These are phyloP conservation scores for Heliconius sara DNA, from an alignment of 2,888 invertebrate genomes.

Conservation along the genomic window DNA sequence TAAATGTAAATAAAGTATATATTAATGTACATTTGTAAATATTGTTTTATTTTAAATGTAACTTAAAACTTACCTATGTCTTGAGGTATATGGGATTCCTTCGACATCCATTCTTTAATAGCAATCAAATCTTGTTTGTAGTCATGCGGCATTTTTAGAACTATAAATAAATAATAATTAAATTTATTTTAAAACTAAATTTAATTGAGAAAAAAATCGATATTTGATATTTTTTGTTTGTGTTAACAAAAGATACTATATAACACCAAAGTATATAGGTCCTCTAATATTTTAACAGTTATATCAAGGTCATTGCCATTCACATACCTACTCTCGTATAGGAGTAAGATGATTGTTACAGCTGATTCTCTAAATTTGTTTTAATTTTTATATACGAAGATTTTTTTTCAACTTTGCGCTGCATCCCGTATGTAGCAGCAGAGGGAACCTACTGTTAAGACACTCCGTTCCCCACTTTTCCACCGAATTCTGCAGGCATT, in stretches of 20 bases:
- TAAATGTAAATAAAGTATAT: too few relatives aligned
- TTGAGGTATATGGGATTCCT: conserved; percentile 87
- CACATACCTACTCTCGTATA: not conserved
- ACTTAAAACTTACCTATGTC: conserved; percentile 82
- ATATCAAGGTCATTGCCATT: not conserved
- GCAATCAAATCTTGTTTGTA: conserved; percentile 85
- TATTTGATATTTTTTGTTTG: not conserved
- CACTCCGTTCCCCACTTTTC: too few relatives aligned
- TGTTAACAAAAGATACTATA: too few relatives aligned
- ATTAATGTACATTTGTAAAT: not conserved
- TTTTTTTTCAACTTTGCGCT: too few relatives aligned
- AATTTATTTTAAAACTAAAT: too few relatives aligned
- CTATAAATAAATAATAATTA: conserved; percentile 1
- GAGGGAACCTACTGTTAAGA: too few relatives aligned
- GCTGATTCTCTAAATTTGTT: not conserved
- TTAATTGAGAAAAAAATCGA: not conserved
- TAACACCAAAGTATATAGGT: not conserved
- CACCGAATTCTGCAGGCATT: too few relatives aligned
- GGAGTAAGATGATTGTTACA: not conserved
- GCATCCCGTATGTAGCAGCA: too few relatives aligned
- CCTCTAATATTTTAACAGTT: not conserved
- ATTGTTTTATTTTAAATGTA: not conserved
- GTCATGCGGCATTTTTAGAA: conserved; percentile 68
- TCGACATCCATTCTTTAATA: conserved; percentile 87
- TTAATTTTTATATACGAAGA: too few relatives aligned